These are phyloP conservation scores for Silvanus unidentatus DNA, from an alignment of 2,888 invertebrate species.

Conservation along the genomic window DNA sequence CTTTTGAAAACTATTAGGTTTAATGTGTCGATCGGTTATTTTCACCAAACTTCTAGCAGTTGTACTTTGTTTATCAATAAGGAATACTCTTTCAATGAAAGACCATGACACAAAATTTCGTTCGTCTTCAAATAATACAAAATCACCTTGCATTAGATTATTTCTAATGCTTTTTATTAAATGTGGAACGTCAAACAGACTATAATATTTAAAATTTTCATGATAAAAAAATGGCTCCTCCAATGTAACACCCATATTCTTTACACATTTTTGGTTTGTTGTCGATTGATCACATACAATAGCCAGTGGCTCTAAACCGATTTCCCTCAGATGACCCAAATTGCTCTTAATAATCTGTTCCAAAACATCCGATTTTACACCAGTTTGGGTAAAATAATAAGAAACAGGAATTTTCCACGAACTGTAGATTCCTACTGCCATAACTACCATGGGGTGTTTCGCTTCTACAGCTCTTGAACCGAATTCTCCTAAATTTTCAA, in stretches of 20 bases:
- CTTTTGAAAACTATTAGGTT: slow-evolving; percentile 12
- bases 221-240: slow-evolving; percentile 3
- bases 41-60: slow-evolving; percentile 10
- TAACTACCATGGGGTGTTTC: slow-evolving; percentile 11
- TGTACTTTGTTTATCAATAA: slow-evolving; percentile 4
- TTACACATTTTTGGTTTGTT: background rate
- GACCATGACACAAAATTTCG: slow-evolving; percentile 16
- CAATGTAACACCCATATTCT: background rate
- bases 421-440: slow-evolving; percentile 8
- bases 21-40: slow-evolving; percentile 14
- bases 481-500: slow-evolving; percentile 10
- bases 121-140: slow-evolving; percentile 4
- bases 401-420: slow-evolving; percentile 17
- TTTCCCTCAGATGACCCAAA: background rate
- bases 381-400: slow-evolving; percentile 17
- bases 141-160: slow-evolving; percentile 3
- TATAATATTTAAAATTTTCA: background rate
- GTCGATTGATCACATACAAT: slow-evolving; percentile 9
- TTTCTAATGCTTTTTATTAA: slow-evolving; percentile 6
- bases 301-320: slow-evolving; percentile 1
- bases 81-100: slow-evolving; percentile 12
- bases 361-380: background rate
- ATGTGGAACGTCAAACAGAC: slow-evolving; percentile 4
- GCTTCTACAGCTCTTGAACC: slow-evolving; percentile 1
- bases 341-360: background rate